Evolutionary conservation across 2,113 vertebrate species (phyloP), one percentile per base, ranked within the genome.

Genomic region (Stictonetta naevosa): DNA sequence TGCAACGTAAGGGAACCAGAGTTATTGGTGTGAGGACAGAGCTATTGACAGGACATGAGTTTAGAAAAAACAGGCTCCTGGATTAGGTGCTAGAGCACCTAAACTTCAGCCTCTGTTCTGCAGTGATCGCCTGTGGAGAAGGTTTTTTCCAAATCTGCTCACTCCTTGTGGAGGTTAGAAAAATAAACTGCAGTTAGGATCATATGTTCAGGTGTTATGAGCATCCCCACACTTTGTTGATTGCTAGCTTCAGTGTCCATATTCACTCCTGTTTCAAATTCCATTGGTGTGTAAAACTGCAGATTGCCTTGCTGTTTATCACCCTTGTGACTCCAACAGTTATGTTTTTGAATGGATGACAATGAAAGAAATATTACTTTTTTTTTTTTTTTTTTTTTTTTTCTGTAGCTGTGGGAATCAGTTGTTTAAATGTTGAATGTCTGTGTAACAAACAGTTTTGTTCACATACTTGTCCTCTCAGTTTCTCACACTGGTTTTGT

Each of bases 141-240:
- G 1, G 2, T 56, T 77, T 38, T 33, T 58, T 83, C 8, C 63
- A 19, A 17, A 28, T 76, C 20, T 79, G 2, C 52, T 83, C 26
- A 28, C 3, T 74, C 25, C 28, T 90, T 14, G 11, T 14, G 19
- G 29, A 74, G 21, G 3, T 62, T 50, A 63, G 50, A 74, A 83
- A 83, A 55, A 73, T 8, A 2, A 18, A 9, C 9, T 0, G 1
- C 13, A 38, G 3, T 36, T 34, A 69, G 42, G 21, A 33, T 8
- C 23, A 0, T 8, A 40, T 13, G 6, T 33, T 88, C 26, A 34
- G 18, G 38, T 83, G 34, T 18, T 31, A 11, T 12, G 11, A 63
- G 4, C 19, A 31, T 28, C n/a, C 78, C 29, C 36, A 3, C 1
- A 28, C 59, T 29, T 62, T 56, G 4, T 13, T 64, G 28, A 71